These are phyloP conservation scores for Temnothorax longispinosus DNA, from an alignment of 1,140 invertebrate species.

Conservation along the genomic window DNA sequence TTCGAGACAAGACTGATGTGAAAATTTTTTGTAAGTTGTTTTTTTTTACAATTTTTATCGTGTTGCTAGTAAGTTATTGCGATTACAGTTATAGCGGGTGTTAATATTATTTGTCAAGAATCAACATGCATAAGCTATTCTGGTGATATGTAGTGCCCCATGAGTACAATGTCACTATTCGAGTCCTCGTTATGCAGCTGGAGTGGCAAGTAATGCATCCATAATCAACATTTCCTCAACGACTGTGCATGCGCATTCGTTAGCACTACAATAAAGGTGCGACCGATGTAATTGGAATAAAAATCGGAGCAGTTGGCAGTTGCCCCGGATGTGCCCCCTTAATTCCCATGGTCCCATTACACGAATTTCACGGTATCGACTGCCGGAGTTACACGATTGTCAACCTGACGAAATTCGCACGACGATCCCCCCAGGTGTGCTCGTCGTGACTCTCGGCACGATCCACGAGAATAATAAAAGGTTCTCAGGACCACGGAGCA, in stretches of 20 bases:
- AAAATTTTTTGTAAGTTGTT: neutral
- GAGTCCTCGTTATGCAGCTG: neutral
- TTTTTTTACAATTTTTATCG: neutral
- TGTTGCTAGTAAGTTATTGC: neutral
- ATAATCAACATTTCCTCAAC: constrained; percentile 7
- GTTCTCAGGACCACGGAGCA: constrained; percentile 47
- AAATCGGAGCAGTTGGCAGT: neutral
- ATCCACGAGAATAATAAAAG: constrained; percentile 69
- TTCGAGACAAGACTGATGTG: neutral
- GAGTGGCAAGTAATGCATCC: neutral
- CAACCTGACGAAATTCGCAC: constrained; percentile 67
- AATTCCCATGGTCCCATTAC: constrained; percentile 9
- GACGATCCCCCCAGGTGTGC: constrained; percentile 65
- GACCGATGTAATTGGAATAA: constrained; percentile 40
- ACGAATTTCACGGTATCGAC: constrained; percentile 30
- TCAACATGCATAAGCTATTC: neutral
- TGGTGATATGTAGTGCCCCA: neutral
- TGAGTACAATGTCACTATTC: constrained; percentile 7
- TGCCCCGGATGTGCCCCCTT: neutral
- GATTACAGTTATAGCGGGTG: neutral
- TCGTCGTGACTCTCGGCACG: constrained; percentile 49
- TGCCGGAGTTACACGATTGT: constrained; percentile 47
- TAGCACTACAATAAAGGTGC: constrained; percentile 4
- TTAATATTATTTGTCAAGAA: constrained; percentile 29
- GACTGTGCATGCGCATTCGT: neutral